Base-by-base conservation (phyloP, 2,888 invertebrate species). In the Eupeodes luniger region DNA sequence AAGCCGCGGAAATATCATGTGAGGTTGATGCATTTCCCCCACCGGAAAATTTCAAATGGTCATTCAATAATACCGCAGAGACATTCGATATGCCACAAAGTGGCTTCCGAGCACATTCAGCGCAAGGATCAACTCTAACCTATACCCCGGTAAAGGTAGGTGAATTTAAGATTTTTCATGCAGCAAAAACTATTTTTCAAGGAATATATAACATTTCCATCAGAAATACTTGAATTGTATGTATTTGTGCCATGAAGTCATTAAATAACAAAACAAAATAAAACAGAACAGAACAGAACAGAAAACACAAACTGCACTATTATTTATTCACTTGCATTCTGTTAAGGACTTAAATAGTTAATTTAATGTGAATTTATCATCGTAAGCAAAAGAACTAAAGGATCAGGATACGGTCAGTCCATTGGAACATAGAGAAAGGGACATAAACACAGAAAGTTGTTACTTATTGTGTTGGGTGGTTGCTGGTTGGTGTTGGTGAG, bases 51-150 rank as follows among this genome's bases (percentile, higher is more conserved):
- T 98, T 97, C 93, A 96, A 96, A 91, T 98, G 98, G 98, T 96
- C 96, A 44, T 97, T 98, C 93, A 98, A 98, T 94, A 98, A 97
- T 94, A 97, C 97, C 55, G 96, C 97, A 90, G 97, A 97, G 92
- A 96, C 96, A 90, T 95, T 96, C 89, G 97, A 97, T 91, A 96
- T 98, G 92, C 95, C 96, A 57, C 95, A 95, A 90, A 95, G 95
- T 90, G 96, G 96, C 90, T 97, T 95, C 93, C 92, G 93, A 62
- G 94, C 94, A 74, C 94, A 94, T 89, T 94, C 95, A 10, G 94
- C 94, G 4, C 93, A 94, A 90, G 93, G 93, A 74, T 97, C 96
- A 67, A 96, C 96, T 9, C 94, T 97, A 72, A 96, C 96, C 10
- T 97, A 97, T 93, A 96, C 96, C 6, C 97, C 98, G 12, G 95